A percentile compares a stretch with the other conserved stretches of the same genome.
Conservation (phyloP, 2,797 vertebrate genomes). For the Enteromius anoplus region DNA sequence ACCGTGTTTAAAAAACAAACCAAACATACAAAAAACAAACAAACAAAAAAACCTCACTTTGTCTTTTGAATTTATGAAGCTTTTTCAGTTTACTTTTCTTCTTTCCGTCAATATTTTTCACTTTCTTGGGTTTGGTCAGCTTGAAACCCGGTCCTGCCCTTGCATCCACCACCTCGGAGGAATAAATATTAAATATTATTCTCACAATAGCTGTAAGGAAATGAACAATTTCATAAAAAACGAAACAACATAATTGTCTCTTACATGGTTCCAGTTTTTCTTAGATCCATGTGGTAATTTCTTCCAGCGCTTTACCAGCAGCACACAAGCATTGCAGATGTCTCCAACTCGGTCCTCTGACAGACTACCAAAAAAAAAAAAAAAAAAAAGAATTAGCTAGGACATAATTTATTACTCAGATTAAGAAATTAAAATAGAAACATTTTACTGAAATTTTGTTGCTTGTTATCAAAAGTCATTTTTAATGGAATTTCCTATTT, state of each 20-base stretch:
- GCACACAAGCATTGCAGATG: slow-evolving; percentile 85
- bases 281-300: slow-evolving; percentile 83
- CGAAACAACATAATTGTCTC: background rate
- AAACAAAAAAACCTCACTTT: slow-evolving; percentile 75
- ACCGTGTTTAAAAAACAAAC: background rate
- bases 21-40: background rate
- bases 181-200: background rate
- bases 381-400: background rate
- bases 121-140: slow-evolving; percentile 84
- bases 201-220: background rate
- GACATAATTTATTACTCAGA: background rate
- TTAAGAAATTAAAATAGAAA: background rate
- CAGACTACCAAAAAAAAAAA: slow-evolving; percentile 65
- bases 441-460: background rate
- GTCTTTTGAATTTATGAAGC: slow-evolving; percentile 82
- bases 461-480: fast-evolving
- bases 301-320: slow-evolving; percentile 85
- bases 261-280: slow-evolving; percentile 86
- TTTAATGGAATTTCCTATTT: background rate
- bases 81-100: slow-evolving; percentile 81
- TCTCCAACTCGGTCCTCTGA: slow-evolving; percentile 82
- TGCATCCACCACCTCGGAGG: slow-evolving; percentile 81
- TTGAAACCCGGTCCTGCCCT: slow-evolving; percentile 85
- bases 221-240: background rate
- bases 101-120: slow-evolving; percentile 79